Percentiles rank a stretch among this genome's conserved stretches.
These are phyloP conservation scores for Lepus oiostolus DNA, from an alignment of 2,797 vertebrate genomes.

Conservation along the genomic window DNA sequence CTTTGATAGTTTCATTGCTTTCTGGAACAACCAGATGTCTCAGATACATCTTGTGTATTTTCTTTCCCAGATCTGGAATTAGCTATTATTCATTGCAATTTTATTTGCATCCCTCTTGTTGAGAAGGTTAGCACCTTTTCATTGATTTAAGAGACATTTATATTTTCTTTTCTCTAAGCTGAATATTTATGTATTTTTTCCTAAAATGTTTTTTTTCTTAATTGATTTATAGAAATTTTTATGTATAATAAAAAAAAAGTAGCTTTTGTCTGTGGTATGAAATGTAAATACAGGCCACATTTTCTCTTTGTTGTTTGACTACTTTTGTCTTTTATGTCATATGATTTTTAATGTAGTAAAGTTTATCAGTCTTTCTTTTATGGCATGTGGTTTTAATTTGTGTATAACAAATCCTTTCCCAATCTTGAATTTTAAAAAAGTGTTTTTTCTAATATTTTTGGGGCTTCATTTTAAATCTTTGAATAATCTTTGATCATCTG, in stretches of 20 bases:
- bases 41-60: neutral
- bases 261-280: neutral
- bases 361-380: slow-evolving; percentile 11
- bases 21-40: neutral
- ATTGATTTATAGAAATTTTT: neutral
- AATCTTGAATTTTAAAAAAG: slow-evolving; percentile 31
- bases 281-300: slow-evolving; percentile 30
- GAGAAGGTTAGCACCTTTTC: slow-evolving; percentile 9
- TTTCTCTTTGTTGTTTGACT: slow-evolving; percentile 34
- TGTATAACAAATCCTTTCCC: slow-evolving; percentile 25
- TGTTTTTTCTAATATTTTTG: slow-evolving; percentile 5
- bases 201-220: neutral
- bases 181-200: slow-evolving; percentile 40
- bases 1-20: slow-evolving; percentile 3
- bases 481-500: slow-evolving; percentile 36
- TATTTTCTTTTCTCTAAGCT: neutral
- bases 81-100: neutral
- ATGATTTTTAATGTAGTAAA: neutral
- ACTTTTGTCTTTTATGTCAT: slow-evolving; percentile 12
- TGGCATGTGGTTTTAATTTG: neutral
- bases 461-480: slow-evolving; percentile 48
- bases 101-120: slow-evolving; percentile 8
- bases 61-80: neutral
- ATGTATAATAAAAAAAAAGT: slow-evolving; percentile 16
- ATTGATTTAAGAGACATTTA: neutral